Evolutionary conservation across 2,888 invertebrate genomes (phyloP), one percentile per base, ranked within the genome.

Genomic region (Nomada ruficornis): DNA sequence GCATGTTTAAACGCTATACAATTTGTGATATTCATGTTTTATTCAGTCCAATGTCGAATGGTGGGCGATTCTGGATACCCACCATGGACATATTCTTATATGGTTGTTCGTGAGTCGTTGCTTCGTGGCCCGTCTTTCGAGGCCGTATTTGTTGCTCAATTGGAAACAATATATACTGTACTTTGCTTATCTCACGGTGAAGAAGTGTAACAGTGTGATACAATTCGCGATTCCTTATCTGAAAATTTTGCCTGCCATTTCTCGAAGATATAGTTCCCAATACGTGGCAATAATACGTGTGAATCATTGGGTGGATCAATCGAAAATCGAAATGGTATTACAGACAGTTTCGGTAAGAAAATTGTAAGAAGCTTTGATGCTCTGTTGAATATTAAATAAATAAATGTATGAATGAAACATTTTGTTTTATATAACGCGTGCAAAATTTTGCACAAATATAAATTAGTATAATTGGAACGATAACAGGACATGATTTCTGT

Each of bases 81-180:
- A 83, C 87, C 89, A 86, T 88, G 91, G 90, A 89, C 91, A 91
- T 91, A 90, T 80, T 87, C 91, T 91, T 91, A 91, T 91, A 91
- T 91, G 91, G 91, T 73, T 83, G 76, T 81, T 84, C 80, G 85
- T 89, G 89, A 90, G 88, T 89, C 87, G 86, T 88, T 84, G 20
- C 75, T 62, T 60, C 70, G 84, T 77, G 80, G 84, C 82, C 84
- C 82, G 80, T 81, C 84, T 83, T 85, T 89, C 90, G 87, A 90
- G 90, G 91, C 69, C 90, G 62, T 36, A 44, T 75, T 52, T 47
- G 78, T 90, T 89, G 75, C 90, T 85, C 87, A 90, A 91, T 90
- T 78, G 82, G 69, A 57, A 57, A 74, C 75, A 60, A 62, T 42
- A 36, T 36, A 36, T 36, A 36, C 36, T 36, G 69, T 75, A 77